These are phyloP conservation scores for Melanogrammus aeglefinus DNA, from an alignment of 2,797 vertebrate genomes.

Conservation along the genomic window DNA sequence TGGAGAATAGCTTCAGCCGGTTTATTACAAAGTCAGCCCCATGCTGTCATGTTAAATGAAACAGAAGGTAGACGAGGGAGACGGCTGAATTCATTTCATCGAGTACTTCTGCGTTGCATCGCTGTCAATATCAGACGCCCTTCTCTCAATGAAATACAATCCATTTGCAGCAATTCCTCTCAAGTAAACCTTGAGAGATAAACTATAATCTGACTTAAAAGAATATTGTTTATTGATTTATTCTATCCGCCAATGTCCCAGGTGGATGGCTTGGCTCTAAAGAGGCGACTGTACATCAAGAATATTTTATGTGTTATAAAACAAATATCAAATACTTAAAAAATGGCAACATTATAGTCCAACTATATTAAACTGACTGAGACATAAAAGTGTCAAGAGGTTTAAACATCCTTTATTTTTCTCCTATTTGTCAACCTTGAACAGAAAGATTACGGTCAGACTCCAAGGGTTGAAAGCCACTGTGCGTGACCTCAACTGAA, in stretches of 20 bases:
- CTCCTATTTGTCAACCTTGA: neutral
- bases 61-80: neutral
- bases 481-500: neutral
- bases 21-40: constrained; percentile 25
- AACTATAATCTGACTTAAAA: neutral
- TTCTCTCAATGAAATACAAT: neutral
- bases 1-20: constrained; percentile 27
- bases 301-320: neutral
- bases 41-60: constrained; percentile 25
- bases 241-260: neutral
- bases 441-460: neutral
- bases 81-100: constrained; percentile 5
- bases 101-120: neutral
- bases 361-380: neutral
- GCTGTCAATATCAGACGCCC: neutral
- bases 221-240: neutral
- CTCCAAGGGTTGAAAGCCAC: neutral
- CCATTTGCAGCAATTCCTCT: neutral
- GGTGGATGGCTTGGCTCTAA: neutral
- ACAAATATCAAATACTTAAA: neutral
- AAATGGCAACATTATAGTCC: neutral
- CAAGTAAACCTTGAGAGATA: neutral
- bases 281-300: neutral
- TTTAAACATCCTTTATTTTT: neutral
- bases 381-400: neutral